phyloP scores from a whole-genome alignment of 2,797 vertebrate species.

The Hapalemur alaotrensis region DNA sequence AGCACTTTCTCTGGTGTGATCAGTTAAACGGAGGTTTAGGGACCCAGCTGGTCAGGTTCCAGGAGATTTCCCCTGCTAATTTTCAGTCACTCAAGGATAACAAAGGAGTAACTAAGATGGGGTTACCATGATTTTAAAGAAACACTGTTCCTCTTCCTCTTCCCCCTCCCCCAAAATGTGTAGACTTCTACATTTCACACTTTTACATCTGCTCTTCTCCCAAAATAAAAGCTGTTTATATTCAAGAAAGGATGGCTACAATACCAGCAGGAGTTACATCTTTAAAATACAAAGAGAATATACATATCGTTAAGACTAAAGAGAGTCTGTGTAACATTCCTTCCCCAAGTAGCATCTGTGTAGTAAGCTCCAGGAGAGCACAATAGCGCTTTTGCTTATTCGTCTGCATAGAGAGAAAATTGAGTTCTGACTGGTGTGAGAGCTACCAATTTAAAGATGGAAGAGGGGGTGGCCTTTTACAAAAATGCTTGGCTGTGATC shows the following conservation, averaged over 20 bases:
- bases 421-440: neutral
- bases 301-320: neutral
- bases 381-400: neutral
- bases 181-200: constrained; percentile 42
- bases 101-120: constrained; percentile 29
- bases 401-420: neutral
- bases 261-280: neutral
- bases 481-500: neutral
- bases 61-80: constrained; percentile 65
- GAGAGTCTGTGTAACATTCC: neutral
- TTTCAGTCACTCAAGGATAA: constrained; percentile 63
- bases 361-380: neutral
- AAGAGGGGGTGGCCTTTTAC: neutral
- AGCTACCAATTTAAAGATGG: neutral
- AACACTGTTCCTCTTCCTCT: neutral
- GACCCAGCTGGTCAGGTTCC: constrained; percentile 50
- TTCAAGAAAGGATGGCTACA: constrained; percentile 31
- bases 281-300: constrained; percentile 33
- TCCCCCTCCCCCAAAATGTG: neutral
- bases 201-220: constrained; percentile 43
- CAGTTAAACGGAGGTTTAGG: neutral
- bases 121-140: constrained; percentile 19
- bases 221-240: constrained; percentile 61
- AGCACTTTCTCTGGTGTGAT: neutral
- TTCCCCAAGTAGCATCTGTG: neutral